Evolutionary conservation across 2,113 vertebrate genomes (phyloP).

Genomic region (Chaetorhynchus papuensis): DNA sequence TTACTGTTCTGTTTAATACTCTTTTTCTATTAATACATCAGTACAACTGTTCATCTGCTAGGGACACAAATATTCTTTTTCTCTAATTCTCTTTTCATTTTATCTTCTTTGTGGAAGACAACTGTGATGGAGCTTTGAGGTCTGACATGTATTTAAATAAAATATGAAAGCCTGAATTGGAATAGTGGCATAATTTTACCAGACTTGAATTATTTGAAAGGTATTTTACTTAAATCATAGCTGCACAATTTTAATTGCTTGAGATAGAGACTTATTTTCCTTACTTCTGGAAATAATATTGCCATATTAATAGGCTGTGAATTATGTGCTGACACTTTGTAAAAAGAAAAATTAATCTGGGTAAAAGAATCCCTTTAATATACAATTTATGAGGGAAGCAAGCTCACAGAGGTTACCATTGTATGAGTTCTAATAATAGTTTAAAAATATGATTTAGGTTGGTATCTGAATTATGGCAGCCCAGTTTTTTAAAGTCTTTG

Average conservation of each 20-base stretch:
- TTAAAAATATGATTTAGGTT: neutral
- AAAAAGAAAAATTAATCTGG: conserved; percentile 32
- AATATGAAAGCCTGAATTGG: neutral
- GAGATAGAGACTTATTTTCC: conserved; percentile 26
- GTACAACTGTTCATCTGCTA: neutral
- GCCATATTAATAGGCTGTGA: conserved; percentile 14
- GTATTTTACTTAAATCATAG: conserved; percentile 17
- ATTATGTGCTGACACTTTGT: conserved; percentile 11
- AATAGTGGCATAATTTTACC: neutral
- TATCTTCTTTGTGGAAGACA: neutral
- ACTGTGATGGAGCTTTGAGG: neutral
- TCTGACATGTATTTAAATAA: conserved; percentile 29
- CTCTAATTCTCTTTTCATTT: neutral
- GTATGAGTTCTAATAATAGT: neutral
- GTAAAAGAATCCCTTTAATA: neutral
- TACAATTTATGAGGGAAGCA: conserved; percentile 3
- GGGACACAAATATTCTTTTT: neutral
- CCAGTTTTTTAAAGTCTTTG: neutral
- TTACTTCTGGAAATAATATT: conserved; percentile 35
- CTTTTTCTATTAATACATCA: neutral
- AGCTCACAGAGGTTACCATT: neutral
- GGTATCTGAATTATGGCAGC: neutral
- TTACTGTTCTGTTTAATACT: neutral
- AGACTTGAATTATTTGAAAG: conserved; percentile 39
- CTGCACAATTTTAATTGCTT: conserved; percentile 41